phyloP scores from a whole-genome alignment of 2,888 invertebrate species.

The Lasioglossum malachurum region DNA sequence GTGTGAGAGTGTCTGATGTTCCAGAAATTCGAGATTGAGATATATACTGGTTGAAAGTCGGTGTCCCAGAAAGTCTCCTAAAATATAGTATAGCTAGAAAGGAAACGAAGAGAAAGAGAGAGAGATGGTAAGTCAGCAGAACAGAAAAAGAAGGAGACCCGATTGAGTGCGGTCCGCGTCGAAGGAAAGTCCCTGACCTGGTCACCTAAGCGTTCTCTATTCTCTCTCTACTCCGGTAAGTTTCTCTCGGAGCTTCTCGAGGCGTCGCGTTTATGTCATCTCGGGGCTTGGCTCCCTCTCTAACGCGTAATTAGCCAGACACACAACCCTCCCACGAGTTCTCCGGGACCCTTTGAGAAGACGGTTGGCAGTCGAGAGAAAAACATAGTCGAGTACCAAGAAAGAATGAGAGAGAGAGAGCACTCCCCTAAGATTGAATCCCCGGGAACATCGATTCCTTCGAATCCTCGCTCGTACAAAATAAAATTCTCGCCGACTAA shows the following conservation, averaged over 20 bases:
- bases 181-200: constrained; percentile 80
- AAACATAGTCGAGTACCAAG: not conserved
- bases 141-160: constrained; percentile 23
- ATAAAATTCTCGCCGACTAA: not conserved
- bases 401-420: not conserved
- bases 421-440: not conserved
- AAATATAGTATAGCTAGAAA: not conserved
- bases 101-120: not conserved
- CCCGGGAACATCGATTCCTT: not conserved
- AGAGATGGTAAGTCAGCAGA: not conserved
- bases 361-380: not conserved
- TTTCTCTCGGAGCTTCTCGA: constrained; percentile 46
- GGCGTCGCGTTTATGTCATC: constrained; percentile 57
- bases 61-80: not conserved
- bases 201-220: constrained; percentile 72
- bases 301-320: constrained; percentile 57
- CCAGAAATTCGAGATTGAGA: too few species aligned
- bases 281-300: constrained; percentile 31
- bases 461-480: not conserved
- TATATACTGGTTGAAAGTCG: too few species aligned
- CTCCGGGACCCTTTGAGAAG: not conserved
- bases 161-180: constrained; percentile 76
- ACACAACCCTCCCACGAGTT: constrained; percentile 12
- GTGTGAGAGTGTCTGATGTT: too few species aligned
- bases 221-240: constrained; percentile 45